Percentiles rank a stretch among this genome's conserved stretches.
These are phyloP conservation scores for Gila orcuttii DNA, from an alignment of 2,113 vertebrate species.

Conservation along the genomic window DNA sequence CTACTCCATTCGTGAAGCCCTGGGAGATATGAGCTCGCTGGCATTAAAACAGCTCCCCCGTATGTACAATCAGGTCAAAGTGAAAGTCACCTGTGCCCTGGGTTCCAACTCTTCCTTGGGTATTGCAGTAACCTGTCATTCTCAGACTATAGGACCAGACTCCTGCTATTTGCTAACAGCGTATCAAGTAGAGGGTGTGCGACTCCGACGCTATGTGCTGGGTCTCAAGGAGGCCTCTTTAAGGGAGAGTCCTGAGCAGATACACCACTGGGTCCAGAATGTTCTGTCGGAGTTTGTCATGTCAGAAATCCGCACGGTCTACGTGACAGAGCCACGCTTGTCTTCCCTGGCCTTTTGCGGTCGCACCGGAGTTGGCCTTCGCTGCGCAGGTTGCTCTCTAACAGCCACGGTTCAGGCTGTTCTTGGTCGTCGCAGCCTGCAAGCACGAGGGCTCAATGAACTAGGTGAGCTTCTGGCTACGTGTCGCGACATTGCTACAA, in stretches of 20 bases:
- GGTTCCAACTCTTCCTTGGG: constrained; percentile 93
- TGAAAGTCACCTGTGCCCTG: constrained; percentile 96
- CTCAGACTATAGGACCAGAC: constrained; percentile 86
- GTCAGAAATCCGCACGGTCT: constrained; percentile 95
- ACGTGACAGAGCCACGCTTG: constrained; percentile 88
- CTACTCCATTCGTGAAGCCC: constrained; percentile 91
- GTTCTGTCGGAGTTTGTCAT: constrained; percentile 98
- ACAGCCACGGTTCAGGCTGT: constrained; percentile 93
- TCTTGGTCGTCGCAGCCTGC: constrained; percentile 91
- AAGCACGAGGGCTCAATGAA: constrained; percentile 94
- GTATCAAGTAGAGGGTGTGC: constrained; percentile 91
- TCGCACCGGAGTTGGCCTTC: constrained; percentile 89
- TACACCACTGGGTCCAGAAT: constrained; percentile 98
- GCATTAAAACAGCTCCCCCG: constrained; percentile 94
- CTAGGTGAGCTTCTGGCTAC: constrained; percentile 91
- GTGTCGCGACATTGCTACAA: constrained; percentile 88
- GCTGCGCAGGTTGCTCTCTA: constrained; percentile 93
- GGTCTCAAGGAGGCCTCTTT: constrained; percentile 89
- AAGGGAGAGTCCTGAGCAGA: constrained; percentile 88
- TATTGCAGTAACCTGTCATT: constrained; percentile 95
- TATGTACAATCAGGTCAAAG: constrained; percentile 99
- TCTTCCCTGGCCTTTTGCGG: constrained; percentile 81
- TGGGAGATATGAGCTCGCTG: constrained; percentile 93
- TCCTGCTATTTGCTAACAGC: constrained; percentile 93
- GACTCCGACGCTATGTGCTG: constrained; percentile 92